Evolutionary conservation across 2,888 invertebrate genomes (phyloP).

Genomic region (Bellardia bayeri): DNA sequence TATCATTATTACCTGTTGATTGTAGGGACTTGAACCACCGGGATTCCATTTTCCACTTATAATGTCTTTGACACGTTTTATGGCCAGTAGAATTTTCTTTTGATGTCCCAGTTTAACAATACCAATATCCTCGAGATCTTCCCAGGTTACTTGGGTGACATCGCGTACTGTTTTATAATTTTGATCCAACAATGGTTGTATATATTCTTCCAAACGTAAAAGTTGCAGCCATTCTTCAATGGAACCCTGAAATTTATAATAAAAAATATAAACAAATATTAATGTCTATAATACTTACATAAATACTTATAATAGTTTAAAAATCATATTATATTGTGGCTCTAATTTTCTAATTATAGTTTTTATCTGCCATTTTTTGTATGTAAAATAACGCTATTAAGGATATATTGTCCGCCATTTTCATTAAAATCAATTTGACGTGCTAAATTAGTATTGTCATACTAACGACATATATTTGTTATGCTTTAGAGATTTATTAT

Average conservation of each 20-base stretch:
- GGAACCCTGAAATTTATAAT: slow-evolving; percentile 88
- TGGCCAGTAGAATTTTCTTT: slow-evolving; percentile 98
- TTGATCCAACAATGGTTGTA: slow-evolving; percentile 94
- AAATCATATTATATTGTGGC: no score
- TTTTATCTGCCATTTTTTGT: no score
- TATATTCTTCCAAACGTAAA: slow-evolving; percentile 96
- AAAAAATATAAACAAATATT: not conserved
- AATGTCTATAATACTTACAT: not conserved
- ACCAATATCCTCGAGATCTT: slow-evolving; percentile 99
- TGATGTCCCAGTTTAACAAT: slow-evolving; percentile 97
- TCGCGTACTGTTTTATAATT: slow-evolving; percentile 97
- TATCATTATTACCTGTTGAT: slow-evolving; percentile 80
- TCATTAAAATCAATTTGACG: no score
- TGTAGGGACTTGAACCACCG: slow-evolving; percentile 82
- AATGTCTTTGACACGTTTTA: slow-evolving; percentile 97
- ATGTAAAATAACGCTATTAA: no score
- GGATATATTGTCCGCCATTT: no score
- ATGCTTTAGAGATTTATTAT: no score
- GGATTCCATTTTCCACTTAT: slow-evolving; percentile 91
- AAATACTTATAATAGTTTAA: no score
- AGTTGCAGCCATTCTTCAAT: slow-evolving; percentile 97
- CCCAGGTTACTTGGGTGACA: slow-evolving; percentile 98
- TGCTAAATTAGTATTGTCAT: no score
- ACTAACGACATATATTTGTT: not conserved
- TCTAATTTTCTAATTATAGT: no score